Percentiles rank a stretch among this genome's conserved stretches.
These are phyloP conservation scores for Caenorhabditis sulstoni DNA, from an alignment of 2,888 invertebrate genomes.

Conservation along the genomic window DNA sequence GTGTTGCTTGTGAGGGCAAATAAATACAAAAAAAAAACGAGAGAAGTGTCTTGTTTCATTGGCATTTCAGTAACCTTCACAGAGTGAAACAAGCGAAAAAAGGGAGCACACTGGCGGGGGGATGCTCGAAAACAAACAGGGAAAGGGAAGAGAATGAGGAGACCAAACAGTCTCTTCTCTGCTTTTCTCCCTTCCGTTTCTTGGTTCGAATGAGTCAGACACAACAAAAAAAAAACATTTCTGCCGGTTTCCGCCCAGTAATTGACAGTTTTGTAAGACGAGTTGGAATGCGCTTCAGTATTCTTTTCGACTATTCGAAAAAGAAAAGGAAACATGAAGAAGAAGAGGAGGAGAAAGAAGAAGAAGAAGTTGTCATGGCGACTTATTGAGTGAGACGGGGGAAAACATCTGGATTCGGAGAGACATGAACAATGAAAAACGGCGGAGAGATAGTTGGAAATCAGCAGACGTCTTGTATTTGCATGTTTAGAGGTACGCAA, in stretches of 20 bases:
- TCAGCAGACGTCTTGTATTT: conserved; percentile 24
- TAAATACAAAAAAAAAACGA: neutral
- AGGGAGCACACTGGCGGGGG: neutral
- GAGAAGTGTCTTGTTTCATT: conserved; percentile 38
- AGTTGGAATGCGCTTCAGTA: too few relatives aligned
- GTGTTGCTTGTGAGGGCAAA: neutral
- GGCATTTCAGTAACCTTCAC: conserved; percentile 14
- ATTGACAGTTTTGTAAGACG: too few relatives aligned
- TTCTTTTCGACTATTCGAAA: conserved; percentile 15
- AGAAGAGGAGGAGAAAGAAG: conserved; percentile 7
- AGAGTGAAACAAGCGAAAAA: conserved; percentile 10
- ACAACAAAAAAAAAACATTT: neutral
- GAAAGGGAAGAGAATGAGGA: neutral
- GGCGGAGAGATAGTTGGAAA: neutral
- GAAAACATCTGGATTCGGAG: neutral
- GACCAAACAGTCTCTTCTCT: conserved; percentile 2
- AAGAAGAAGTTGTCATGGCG: conserved; percentile 40
- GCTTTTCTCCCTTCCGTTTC: neutral
- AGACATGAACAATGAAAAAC: neutral
- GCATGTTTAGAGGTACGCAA: conserved; percentile 34
- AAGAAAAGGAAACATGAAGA: conserved; percentile 20
- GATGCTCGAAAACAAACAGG: conserved; percentile 13
- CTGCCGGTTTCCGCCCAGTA: too few relatives aligned
- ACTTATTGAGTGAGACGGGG: neutral
- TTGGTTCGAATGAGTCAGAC: neutral